Percentiles rank a stretch among this genome's conserved stretches.
These are phyloP conservation scores for Hemitrygon akajei DNA, from an alignment of 2,797 vertebrate species.

Conservation along the genomic window DNA sequence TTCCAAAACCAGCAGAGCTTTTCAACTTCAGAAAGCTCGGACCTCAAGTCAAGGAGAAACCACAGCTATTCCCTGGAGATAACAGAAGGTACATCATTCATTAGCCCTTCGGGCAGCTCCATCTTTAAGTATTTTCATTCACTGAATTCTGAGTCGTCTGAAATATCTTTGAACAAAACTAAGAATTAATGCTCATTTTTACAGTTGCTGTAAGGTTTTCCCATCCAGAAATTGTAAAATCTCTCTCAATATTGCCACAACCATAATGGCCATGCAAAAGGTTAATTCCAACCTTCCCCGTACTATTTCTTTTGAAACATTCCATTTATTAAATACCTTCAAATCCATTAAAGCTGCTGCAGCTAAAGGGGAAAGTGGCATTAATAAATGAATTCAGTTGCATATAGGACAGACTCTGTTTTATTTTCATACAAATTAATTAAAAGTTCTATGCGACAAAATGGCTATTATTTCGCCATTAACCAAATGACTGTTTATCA, in stretches of 20 bases:
- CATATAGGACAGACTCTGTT: not conserved
- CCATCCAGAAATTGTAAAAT: not conserved
- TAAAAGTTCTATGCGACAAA: slow-evolving; percentile 26
- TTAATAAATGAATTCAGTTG: not conserved
- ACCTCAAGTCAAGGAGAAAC: not conserved
- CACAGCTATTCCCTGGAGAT: not conserved
- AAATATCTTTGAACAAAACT: not conserved
- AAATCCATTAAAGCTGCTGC: slow-evolving; percentile 19
- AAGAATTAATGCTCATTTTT: not conserved
- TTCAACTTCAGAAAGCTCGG: not conserved
- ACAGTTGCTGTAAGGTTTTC: not conserved
- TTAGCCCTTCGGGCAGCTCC: not conserved
- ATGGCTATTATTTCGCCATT: slow-evolving; percentile 29
- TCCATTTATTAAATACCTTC: not conserved
- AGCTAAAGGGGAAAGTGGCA: not conserved
- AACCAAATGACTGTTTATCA: slow-evolving; percentile 35
- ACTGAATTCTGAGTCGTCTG: not conserved
- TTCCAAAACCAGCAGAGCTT: not conserved
- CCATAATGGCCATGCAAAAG: not conserved
- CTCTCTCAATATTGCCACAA: not conserved
- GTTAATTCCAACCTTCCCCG: not conserved
- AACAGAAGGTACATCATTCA: not conserved
- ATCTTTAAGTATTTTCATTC: slow-evolving; percentile 21
- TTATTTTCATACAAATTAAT: slow-evolving; percentile 32
- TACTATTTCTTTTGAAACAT: not conserved